Evolutionary conservation across 2,113 vertebrate genomes (phyloP), one percentile per base, ranked within the genome.

Genomic region (Phaetusa simplex): DNA sequence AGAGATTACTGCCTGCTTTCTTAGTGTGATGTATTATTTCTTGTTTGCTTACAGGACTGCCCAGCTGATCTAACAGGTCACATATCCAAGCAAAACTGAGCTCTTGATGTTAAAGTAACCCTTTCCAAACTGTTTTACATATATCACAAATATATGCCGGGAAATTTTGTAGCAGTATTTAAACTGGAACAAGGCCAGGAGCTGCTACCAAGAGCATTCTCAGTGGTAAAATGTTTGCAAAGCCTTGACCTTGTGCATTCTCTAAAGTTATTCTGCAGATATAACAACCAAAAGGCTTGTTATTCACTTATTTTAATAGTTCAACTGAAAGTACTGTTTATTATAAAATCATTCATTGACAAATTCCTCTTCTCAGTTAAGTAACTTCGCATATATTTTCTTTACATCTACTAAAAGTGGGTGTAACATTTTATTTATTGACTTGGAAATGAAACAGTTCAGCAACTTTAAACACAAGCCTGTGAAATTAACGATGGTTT

Each of bases 381-480:
- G 36, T 66, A 71, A 84, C 52, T 64, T 81, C 20, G 47, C n/a
- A 38, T 76, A 40, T 4, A 4, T 70, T 83, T 80, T 90, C 49
- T 82, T 62, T 58, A 17, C 38, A 42, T 50, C 29, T 69, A 32
- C 29, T 47, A 52, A 26, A 59, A 74, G 16, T 23, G 30, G 73
- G 40, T 34, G 84, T 43, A 49, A 65, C 20, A 27, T 93, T 82
- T 77, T 70, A 62, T 64, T 90, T 81, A 76, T 45, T 89, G 77
- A 69, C 29, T 83, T 50, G 7, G 17, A 89, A 93, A 4, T 65
- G 34, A 85, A 90, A 82, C 29, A 76, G 10, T 83, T 93, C 66
- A 67, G 32, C 42, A 58, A 29, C 32, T 88, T 91, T 76, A 40
- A 86, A 52, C 58, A 59, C 11, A 80, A 53, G 22, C 14, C 43